phyloP scores from a whole-genome alignment of 1,140 invertebrate species.

The Atta texana region DNA sequence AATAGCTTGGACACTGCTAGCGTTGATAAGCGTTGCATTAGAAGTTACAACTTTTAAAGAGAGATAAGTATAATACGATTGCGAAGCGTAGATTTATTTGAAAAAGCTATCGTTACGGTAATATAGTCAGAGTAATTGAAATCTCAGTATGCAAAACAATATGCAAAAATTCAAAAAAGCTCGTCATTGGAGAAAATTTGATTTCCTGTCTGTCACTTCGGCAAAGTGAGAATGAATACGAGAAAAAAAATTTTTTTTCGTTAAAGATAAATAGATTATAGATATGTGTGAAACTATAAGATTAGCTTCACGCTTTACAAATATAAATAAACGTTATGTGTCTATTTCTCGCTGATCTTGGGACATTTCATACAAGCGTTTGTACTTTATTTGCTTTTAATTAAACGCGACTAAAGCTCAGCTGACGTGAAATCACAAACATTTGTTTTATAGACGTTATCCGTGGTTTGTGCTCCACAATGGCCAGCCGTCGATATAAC shows the following conservation, averaged over 20 bases:
- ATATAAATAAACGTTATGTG: background rate
- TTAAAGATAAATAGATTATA: background rate
- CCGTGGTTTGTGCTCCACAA: background rate
- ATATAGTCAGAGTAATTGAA: background rate
- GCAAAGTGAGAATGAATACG: background rate
- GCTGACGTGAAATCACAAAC: slow-evolving; percentile 34
- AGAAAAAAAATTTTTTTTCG: background rate
- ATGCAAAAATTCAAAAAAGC: background rate
- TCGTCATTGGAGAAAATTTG: background rate
- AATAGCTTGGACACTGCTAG: slow-evolving; percentile 22
- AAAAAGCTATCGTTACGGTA: slow-evolving; percentile 23
- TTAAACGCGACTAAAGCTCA: slow-evolving; percentile 31
- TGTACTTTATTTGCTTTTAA: slow-evolving; percentile 37
- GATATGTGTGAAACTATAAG: background rate
- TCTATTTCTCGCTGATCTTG: background rate
- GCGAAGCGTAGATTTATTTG: slow-evolving; percentile 16
- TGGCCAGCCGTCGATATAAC: background rate
- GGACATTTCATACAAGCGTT: background rate
- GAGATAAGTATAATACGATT: slow-evolving; percentile 26
- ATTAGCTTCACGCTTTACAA: background rate
- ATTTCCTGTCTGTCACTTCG: background rate
- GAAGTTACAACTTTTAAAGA: slow-evolving; percentile 38
- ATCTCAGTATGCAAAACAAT: background rate
- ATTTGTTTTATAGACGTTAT: slow-evolving; percentile 36
- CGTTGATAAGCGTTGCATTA: slow-evolving; percentile 24